Evolutionary conservation across 2,797 vertebrate species (phyloP).

Genomic region (Micropoecilia bifurca): DNA sequence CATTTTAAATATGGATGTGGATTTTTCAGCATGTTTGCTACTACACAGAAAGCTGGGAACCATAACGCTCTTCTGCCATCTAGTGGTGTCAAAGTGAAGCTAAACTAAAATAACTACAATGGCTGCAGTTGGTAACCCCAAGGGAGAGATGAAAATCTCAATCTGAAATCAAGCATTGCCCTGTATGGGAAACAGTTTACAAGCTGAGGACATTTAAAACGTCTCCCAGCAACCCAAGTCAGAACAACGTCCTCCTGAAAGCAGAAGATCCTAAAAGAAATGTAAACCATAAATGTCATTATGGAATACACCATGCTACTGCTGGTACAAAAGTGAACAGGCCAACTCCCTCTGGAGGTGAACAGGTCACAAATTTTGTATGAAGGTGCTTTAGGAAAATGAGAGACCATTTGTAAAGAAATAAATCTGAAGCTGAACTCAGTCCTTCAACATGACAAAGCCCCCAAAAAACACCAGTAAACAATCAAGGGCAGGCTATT

Average conservation of each 20-base stretch:
- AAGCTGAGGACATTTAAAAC: not conserved
- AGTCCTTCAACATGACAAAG: not conserved
- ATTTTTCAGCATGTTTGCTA: not conserved
- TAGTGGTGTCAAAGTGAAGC: constrained; percentile 47
- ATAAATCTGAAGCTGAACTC: not conserved
- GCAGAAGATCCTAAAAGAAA: not conserved
- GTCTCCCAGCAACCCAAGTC: not conserved
- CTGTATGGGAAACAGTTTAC: not conserved
- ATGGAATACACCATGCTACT: not conserved
- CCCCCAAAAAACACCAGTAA: not conserved
- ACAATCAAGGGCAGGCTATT: not conserved
- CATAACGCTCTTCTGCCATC: constrained; percentile 59
- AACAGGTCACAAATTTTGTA: not conserved
- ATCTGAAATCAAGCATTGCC: not conserved
- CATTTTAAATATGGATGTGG: not conserved
- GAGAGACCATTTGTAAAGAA: not conserved
- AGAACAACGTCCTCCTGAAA: not conserved
- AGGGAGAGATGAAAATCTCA: not conserved
- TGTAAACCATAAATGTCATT: not conserved
- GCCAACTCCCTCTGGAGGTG: not conserved
- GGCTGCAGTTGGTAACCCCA: not conserved
- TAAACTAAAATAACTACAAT: not conserved
- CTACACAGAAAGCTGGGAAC: constrained; percentile 4
- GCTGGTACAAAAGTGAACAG: not conserved
- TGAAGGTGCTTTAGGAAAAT: not conserved